A percentile compares a stretch with the other conserved stretches of the same genome.
Conservation (phyloP, 2,797 vertebrate genomes). For the Jordanella pulchra region DNA sequence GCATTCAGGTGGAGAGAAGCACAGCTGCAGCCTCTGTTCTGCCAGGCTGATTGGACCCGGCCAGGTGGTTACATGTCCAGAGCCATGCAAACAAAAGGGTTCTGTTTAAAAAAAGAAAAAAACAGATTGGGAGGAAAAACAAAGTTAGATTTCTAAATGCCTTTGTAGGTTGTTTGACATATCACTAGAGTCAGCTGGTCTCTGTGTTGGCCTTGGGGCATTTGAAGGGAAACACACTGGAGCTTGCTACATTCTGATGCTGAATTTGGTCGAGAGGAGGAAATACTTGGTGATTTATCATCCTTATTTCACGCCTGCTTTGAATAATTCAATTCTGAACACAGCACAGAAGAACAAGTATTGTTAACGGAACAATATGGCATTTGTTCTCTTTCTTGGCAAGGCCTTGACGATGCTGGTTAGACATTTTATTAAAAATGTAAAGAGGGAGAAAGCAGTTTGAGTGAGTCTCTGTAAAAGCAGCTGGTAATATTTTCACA, state of each 20-base stretch:
- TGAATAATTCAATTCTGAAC: conserved; percentile 15
- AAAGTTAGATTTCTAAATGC: conserved; percentile 30
- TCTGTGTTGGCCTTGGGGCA: conserved; percentile 26
- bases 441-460: not conserved
- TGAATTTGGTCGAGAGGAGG: conserved; percentile 33
- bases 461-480: not conserved
- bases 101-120: not conserved
- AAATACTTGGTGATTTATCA: conserved; percentile 43
- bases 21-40: conserved; percentile 17
- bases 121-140: conserved; percentile 20
- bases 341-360: not conserved
- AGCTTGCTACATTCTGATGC: conserved; percentile 19
- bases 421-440: not conserved
- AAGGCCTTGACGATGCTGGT: not conserved
- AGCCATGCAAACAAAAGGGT: not conserved
- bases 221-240: conserved; percentile 23
- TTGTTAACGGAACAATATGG: not conserved
- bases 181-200: conserved; percentile 47
- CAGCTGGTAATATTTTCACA: conserved; percentile 14
- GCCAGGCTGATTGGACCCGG: conserved; percentile 6
- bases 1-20: conserved; percentile 2
- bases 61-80: not conserved
- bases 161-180: conserved; percentile 43
- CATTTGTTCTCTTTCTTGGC: not conserved
- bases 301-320: conserved; percentile 25